Evolutionary conservation across 2,797 vertebrate genomes (phyloP).

Genomic region (Acipenser oxyrinchus): DNA sequence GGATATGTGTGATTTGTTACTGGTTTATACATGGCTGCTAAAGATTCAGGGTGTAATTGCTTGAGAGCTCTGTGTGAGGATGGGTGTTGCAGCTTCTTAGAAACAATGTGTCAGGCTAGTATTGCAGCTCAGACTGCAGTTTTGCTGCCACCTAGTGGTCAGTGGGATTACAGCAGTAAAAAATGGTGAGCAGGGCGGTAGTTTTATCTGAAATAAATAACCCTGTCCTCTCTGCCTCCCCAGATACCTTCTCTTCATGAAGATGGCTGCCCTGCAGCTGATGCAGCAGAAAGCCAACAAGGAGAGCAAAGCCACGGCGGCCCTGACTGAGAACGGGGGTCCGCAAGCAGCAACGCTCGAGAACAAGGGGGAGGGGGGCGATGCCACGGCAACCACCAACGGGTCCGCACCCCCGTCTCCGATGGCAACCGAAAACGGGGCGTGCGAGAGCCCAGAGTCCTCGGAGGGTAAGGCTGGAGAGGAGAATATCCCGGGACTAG

Average conservation of each 20-base stretch:
- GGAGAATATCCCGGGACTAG: conserved; percentile 72
- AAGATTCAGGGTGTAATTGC: too few relatives aligned
- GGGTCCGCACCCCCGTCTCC: conserved; percentile 43
- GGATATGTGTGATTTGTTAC: too few relatives aligned
- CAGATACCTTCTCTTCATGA: conserved; percentile 98
- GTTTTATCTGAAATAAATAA: not conserved
- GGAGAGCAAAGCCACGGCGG: conserved; percentile 44
- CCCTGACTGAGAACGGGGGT: conserved; percentile 26
- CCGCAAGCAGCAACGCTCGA: conserved; percentile 21
- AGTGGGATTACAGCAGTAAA: too few relatives aligned
- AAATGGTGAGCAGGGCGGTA: too few relatives aligned
- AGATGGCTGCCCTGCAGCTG: conserved; percentile 91
- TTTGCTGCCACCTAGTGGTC: too few relatives aligned
- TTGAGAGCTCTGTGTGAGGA: too few relatives aligned
- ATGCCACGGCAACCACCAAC: conserved; percentile 39
- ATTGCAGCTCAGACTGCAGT: too few relatives aligned
- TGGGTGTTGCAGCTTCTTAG: too few relatives aligned
- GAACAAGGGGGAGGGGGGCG: conserved; percentile 24
- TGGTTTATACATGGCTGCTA: too few relatives aligned
- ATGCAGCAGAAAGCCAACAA: conserved; percentile 94
- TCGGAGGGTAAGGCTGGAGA: conserved; percentile 74
- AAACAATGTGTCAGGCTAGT: too few relatives aligned
- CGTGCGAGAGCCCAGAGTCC: conserved; percentile 50
- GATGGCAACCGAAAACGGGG: conserved; percentile 47
- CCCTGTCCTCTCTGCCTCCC: not conserved